Base-by-base conservation (phyloP, 2,888 invertebrate genomes). In the Alviniconcha strummeri region DNA sequence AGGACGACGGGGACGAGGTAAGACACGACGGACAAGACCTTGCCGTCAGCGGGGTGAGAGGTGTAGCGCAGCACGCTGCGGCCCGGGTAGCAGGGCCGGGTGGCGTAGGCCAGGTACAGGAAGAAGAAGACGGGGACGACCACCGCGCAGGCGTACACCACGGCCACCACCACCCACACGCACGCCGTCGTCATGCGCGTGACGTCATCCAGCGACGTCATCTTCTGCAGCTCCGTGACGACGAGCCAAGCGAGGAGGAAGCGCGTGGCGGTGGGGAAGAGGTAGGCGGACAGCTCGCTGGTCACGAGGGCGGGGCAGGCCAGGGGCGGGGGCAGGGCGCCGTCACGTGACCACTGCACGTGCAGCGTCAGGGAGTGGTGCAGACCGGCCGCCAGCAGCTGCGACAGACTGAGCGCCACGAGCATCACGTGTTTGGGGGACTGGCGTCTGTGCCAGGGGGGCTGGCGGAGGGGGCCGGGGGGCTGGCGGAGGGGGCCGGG, bases 191-290 rank as follows among this genome's bases (percentile, higher is more conserved):
- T 69, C 17, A n/a, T 69, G 19, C 9, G n/a, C 19, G 8, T 60
- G 77, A 77, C 19, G 77, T 77, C n/a, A 77, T 17, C 19, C 17
- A 77, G 17, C 19, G 77, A 77, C 77, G 77, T 77, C 77, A 77
- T 77, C n/a, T 19, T n/a, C 1, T 55, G 57, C 57, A 19, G 11
- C 77, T 77, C 77, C n/a, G 19, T 77, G 57, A 77, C 77, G 57
- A 19, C 56, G 7, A 77, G 11, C 3, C 11, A 11, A 11, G 19
- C 57, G 19, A 77, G 4, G 19, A 77, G 19, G 57, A 77, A 19
- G 19, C 77, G 77, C 56, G 77, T 55, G 11, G 57, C 19, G 57
- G 77, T 57, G 19, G 77, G 77, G 57, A 60, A 77, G 57, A 77
- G 57, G 77, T 56, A 77, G 57, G 77, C 77, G 8, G 77, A 57